Evolutionary conservation across 2,113 vertebrate genomes (phyloP), one percentile per base, ranked within the genome.

Genomic region (Dicentrarchus labrax): DNA sequence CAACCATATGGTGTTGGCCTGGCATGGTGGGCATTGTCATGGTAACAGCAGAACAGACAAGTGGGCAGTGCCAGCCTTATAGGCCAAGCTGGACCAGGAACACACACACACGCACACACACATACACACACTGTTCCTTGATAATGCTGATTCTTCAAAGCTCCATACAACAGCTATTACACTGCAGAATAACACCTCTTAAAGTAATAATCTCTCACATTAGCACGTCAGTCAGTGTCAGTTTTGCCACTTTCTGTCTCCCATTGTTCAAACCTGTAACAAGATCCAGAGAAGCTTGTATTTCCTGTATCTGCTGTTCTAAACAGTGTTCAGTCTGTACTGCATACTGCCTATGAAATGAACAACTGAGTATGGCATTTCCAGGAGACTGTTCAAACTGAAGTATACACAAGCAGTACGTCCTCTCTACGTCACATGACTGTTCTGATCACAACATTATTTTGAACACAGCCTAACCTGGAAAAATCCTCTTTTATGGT

Each of bases 1-100:
- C 88, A 93, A 94, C 93, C 92, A 90, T 92, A 94, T 93, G 93
- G 92, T 61, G 85, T 84, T 87, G 90, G 72, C 86, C 78, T 89
- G 87, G 86, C 89, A 89, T 88, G 68, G 83, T 68, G 59, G 88
- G 57, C 78, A 92, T 90, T 57, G 91, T 85, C 93, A 93, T 92
- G 90, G 92, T 72, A 93, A 94, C 93, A 76, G 86, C 39, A 51
- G 91, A 89, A 73, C 53, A 89, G 83, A 88, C 86, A 85, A 81
- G 76, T 75, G 88, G 89, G 83, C 81, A 88, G 54, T 80, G 91
- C 89, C 90, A 92, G 78, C 36, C 76, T 78, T 45, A 74, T 71
- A 81, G 84, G 75, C 82, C 72, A 65, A 47, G 54, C 60, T n/a
- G 79, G 76, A 85, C 70, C 45, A 10, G 48, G 15, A 24, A 75